Conservation (phyloP, 2,888 invertebrate genomes). For the Cyrtodaria siliqua region DNA sequence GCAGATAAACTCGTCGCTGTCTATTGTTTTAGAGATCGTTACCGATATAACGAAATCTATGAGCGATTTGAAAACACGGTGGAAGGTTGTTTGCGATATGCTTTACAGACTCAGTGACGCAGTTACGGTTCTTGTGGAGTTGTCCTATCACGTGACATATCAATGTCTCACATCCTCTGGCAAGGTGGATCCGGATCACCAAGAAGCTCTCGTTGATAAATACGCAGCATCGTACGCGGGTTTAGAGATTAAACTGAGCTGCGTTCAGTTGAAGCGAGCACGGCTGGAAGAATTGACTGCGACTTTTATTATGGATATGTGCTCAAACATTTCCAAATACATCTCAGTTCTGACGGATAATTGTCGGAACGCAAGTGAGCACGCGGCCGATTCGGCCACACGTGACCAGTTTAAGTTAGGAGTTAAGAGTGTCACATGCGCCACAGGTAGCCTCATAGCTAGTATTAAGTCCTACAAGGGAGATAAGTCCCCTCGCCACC, state of each 20-base stretch:
- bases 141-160: constrained; percentile 82
- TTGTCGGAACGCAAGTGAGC: constrained; percentile 78
- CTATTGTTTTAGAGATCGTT: constrained; percentile 50
- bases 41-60: constrained; percentile 46
- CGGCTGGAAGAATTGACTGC: constrained; percentile 77
- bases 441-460: constrained; percentile 81
- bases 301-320: constrained; percentile 80
- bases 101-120: constrained; percentile 79
- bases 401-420: constrained; percentile 83
- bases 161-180: constrained; percentile 73
- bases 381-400: constrained; percentile 69
- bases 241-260: constrained; percentile 82
- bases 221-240: constrained; percentile 81
- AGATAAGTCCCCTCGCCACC: constrained; percentile 71
- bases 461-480: constrained; percentile 82
- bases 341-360: constrained; percentile 80
- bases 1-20: constrained; percentile 50
- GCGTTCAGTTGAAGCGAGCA: constrained; percentile 77
- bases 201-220: constrained; percentile 79
- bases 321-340: constrained; percentile 80
- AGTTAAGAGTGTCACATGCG: constrained; percentile 81
- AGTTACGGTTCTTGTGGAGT: constrained; percentile 80
- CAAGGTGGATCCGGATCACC: not conserved
- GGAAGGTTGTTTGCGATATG: constrained; percentile 74
- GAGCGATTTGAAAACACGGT: constrained; percentile 61